phyloP scores from a whole-genome alignment of 2,113 vertebrate species.

The Edolisoma coerulescens region DNA sequence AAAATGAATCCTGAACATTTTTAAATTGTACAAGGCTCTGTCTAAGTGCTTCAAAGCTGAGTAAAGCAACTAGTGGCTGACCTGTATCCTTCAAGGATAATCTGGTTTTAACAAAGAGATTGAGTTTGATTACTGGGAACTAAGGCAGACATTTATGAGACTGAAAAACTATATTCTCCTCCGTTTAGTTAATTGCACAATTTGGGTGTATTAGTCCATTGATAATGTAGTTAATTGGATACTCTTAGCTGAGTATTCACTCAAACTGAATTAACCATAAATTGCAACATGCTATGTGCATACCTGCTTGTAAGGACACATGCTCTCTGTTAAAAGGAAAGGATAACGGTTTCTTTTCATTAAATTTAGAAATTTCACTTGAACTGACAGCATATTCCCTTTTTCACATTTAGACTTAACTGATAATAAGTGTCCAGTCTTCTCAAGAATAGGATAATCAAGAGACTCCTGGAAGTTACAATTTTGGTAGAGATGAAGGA shows the following conservation, averaged over 20 bases:
- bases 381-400: not conserved
- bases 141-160: not conserved
- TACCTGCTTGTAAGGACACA: not conserved
- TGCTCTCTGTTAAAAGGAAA: not conserved
- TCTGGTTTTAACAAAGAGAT: not conserved
- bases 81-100: not conserved
- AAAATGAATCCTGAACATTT: not conserved
- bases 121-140: not conserved
- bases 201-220: not conserved
- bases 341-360: not conserved
- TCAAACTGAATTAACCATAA: not conserved
- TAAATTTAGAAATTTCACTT: not conserved
- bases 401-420: not conserved
- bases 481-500: not conserved
- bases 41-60: not conserved
- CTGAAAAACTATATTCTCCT: not conserved
- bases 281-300: not conserved
- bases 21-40: not conserved
- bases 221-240: not conserved
- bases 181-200: not conserved
- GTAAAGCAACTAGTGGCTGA: not conserved
- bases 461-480: not conserved
- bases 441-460: not conserved
- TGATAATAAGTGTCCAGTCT: not conserved
- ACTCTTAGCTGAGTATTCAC: not conserved